Percentiles rank a stretch among this genome's conserved stretches.
Conservation (phyloP, 1,140 invertebrate species). For the Pseudoatta argentina region DNA sequence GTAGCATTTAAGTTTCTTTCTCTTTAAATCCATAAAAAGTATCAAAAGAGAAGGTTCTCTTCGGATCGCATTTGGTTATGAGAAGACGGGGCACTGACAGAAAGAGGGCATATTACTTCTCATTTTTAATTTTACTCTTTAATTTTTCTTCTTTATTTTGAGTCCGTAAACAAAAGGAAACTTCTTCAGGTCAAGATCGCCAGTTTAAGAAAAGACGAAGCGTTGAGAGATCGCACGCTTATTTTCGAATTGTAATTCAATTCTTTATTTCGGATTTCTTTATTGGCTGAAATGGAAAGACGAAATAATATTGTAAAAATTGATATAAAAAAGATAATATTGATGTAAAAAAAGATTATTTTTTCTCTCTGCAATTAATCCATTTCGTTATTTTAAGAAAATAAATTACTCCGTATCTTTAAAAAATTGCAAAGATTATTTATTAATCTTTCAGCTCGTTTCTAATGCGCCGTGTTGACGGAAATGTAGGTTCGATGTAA, state of each 20-base stretch:
- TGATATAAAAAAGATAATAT: background rate
- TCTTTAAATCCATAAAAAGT: constrained; percentile 27
- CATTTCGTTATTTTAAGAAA: background rate
- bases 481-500: constrained; percentile 8
- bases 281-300: background rate
- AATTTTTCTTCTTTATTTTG: constrained; percentile 20
- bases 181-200: background rate
- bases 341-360: background rate
- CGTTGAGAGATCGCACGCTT: background rate
- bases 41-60: background rate
- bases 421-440: background rate
- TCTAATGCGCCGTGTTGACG: background rate
- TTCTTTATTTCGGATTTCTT: background rate
- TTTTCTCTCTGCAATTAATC: background rate
- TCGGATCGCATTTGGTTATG: background rate
- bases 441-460: background rate
- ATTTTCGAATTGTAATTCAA: background rate
- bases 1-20: constrained; percentile 26
- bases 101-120: constrained; percentile 25
- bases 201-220: constrained; percentile 11
- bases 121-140: constrained; percentile 44
- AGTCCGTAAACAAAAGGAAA: constrained; percentile 40
- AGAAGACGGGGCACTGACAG: constrained; percentile 21
- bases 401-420: background rate
- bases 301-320: background rate